These are phyloP conservation scores for Torymus aiolomorphi DNA, from an alignment of 2,888 invertebrate species.

Conservation along the genomic window DNA sequence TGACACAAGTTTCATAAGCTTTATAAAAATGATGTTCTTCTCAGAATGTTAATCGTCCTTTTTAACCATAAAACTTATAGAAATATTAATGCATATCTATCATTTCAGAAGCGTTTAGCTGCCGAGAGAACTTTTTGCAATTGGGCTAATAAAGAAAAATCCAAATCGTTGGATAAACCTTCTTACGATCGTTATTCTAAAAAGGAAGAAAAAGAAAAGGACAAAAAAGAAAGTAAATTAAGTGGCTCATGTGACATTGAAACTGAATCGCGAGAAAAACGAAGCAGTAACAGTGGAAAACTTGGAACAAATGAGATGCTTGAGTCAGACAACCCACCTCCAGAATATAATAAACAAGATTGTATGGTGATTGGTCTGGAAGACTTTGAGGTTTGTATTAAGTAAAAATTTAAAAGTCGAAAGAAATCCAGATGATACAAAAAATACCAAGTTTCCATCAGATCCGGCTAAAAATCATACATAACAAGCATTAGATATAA, in stretches of 20 bases:
- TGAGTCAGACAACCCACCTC: constrained; percentile 72
- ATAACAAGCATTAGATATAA: neutral
- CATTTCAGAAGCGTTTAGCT: constrained; percentile 69
- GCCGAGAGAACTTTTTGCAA: constrained; percentile 70
- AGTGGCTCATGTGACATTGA: constrained; percentile 62
- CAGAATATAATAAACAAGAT: constrained; percentile 71
- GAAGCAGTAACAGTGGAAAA: constrained; percentile 66
- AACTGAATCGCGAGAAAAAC: constrained; percentile 64
- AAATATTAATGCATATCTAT: constrained; percentile 53
- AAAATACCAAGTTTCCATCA: constrained; percentile 4
- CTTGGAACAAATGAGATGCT: constrained; percentile 74
- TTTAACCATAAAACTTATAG: constrained; percentile 3
- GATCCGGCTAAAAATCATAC: too few relatives aligned
- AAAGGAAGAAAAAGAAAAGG: constrained; percentile 72
- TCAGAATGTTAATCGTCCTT: neutral
- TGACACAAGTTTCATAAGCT: neutral
- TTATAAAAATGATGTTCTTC: neutral
- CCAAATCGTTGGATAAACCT: constrained; percentile 72
- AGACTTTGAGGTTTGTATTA: constrained; percentile 71
- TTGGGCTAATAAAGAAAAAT: constrained; percentile 73
- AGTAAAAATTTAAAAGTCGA: constrained; percentile 42
- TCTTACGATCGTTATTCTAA: constrained; percentile 65
- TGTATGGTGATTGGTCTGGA: constrained; percentile 77
- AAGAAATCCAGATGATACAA: constrained; percentile 15
- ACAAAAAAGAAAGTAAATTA: constrained; percentile 67